Evolutionary conservation across 2,113 vertebrate species (phyloP).

Genomic region (Oophaga pumilio): DNA sequence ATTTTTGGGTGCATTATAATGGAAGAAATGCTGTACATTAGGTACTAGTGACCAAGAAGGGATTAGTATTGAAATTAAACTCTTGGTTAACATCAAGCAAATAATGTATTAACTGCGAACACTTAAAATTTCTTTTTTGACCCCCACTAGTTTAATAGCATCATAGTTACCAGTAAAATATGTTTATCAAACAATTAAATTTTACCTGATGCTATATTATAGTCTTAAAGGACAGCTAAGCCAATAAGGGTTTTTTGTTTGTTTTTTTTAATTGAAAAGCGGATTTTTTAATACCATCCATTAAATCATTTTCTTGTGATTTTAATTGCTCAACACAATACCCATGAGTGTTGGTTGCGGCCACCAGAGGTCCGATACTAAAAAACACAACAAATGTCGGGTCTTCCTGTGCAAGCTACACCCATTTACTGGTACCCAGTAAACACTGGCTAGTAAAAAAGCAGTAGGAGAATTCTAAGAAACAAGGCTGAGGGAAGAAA

Average conservation of each 20-base stretch:
- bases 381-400: too few species aligned
- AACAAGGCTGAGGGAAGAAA: too few species aligned
- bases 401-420: too few species aligned
- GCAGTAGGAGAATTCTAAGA: too few species aligned
- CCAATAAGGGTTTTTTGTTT: slow-evolving; percentile 63
- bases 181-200: slow-evolving; percentile 69
- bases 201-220: slow-evolving; percentile 70
- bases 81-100: slow-evolving; percentile 69
- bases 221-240: slow-evolving; percentile 75
- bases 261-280: too few species aligned
- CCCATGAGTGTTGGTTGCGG: too few species aligned
- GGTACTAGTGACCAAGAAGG: slow-evolving; percentile 61
- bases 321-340: too few species aligned
- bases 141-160: slow-evolving; percentile 66
- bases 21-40: slow-evolving; percentile 65
- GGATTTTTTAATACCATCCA: too few species aligned
- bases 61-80: slow-evolving; percentile 67
- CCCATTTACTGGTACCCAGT: too few species aligned
- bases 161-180: slow-evolving; percentile 62
- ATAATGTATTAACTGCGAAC: slow-evolving; percentile 51
- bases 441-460: too few species aligned
- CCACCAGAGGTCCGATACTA: too few species aligned
- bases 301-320: too few species aligned
- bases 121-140: slow-evolving; percentile 58
- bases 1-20: slow-evolving; percentile 48